phyloP scores from a whole-genome alignment of 2,113 vertebrate genomes.

The Nothobranchius furzeri region DNA sequence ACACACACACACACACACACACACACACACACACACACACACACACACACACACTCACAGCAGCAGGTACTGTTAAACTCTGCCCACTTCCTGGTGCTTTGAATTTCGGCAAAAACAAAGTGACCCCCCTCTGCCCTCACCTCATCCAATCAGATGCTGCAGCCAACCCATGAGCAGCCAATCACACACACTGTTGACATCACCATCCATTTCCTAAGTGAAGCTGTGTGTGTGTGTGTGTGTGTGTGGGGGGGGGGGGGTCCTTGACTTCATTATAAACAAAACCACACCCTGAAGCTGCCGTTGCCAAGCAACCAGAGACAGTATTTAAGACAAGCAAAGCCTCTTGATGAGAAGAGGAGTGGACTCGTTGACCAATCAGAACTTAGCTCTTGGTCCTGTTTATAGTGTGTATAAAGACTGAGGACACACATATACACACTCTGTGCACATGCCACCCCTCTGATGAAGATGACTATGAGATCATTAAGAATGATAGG shows the following conservation, averaged over 20 bases:
- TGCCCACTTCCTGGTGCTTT: constrained; percentile 59
- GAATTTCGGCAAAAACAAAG: constrained; percentile 34
- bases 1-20: constrained; percentile 30
- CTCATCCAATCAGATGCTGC: constrained; percentile 41
- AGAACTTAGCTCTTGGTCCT: constrained; percentile 48
- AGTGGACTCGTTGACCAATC: constrained; percentile 43
- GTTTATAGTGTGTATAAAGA: constrained; percentile 74
- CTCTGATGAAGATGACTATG: constrained; percentile 39
- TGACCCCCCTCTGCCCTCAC: not conserved
- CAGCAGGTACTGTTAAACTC: constrained; percentile 60
- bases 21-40: constrained; percentile 30
- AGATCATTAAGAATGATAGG: constrained; percentile 56
- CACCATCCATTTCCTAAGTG: constrained; percentile 40
- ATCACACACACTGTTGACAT: constrained; percentile 10
- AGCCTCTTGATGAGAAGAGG: constrained; percentile 31
- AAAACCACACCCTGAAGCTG: constrained; percentile 8
- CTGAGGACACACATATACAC: constrained; percentile 48
- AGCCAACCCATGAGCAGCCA: constrained; percentile 16
- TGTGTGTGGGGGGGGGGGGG: not conserved
- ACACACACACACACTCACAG: constrained; percentile 35
- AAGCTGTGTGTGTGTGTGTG: not conserved
- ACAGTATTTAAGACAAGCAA: constrained; percentile 25
- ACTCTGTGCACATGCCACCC: constrained; percentile 16
- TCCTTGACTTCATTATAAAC: constrained; percentile 18
- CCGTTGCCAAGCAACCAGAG: constrained; percentile 48